phyloP scores from a whole-genome alignment of 2,888 invertebrate species.

The Eugnorisma glareosa region DNA sequence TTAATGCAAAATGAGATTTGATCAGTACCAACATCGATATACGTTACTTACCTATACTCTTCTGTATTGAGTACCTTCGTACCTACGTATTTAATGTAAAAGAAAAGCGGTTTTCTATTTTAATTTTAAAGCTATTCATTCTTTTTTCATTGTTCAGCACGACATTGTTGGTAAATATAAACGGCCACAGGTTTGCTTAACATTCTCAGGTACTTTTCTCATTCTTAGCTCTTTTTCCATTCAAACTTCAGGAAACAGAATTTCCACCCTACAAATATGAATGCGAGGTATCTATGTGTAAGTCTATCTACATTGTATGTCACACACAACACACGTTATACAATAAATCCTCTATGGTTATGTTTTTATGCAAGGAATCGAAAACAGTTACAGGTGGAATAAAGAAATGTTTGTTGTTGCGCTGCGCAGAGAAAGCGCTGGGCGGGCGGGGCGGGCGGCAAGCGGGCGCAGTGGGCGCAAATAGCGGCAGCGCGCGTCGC shows the following conservation, averaged over 20 bases:
- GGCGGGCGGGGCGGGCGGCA: conserved; percentile 81
- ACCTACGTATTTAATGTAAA: not conserved
- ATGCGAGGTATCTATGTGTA: not conserved
- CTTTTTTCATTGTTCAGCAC: not conserved
- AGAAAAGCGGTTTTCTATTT: not conserved
- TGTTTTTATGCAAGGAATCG: conserved; percentile 41
- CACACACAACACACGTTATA: conserved; percentile 1
- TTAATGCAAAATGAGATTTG: not conserved
- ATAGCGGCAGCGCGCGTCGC: conserved; percentile 87
- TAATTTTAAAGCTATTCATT: not conserved
- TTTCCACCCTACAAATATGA: not conserved
- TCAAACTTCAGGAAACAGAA: not conserved
- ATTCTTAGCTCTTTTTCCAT: not conserved
- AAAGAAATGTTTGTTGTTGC: conserved; percentile 81
- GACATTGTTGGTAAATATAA: conserved; percentile 21
- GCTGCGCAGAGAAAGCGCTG: conserved; percentile 89
- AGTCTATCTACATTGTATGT: not conserved
- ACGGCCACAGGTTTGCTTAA: not conserved
- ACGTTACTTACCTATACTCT: too few relatives aligned
- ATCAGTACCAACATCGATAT: not conserved
- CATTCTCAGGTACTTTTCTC: not conserved
- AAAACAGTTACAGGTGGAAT: conserved; percentile 76
- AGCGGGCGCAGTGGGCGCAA: conserved; percentile 86
- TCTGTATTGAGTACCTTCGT: too few relatives aligned
- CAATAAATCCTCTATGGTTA: conserved; percentile 6